phyloP scores from a whole-genome alignment of 2,113 vertebrate genomes.

The Cavia aperea region DNA sequence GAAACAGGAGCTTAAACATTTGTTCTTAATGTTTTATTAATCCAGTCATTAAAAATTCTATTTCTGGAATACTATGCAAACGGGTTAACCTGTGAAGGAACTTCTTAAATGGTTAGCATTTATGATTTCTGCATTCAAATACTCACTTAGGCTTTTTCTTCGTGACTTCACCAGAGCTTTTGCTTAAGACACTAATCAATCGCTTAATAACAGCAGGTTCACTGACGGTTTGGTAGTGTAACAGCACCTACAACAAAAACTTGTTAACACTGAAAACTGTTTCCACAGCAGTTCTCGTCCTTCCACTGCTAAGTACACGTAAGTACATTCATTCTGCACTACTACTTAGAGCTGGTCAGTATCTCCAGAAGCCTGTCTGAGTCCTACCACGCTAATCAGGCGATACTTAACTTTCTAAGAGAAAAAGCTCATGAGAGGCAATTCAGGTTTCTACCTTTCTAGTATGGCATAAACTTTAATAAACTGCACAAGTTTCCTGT shows the following conservation, averaged over 20 bases:
- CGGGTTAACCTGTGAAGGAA: background rate
- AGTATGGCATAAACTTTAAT: background rate
- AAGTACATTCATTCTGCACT: background rate
- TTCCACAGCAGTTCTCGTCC: background rate
- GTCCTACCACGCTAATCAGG: background rate
- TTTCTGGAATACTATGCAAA: constrained; percentile 23
- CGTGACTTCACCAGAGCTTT: constrained; percentile 93
- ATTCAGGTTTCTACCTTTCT: background rate
- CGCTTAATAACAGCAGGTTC: constrained; percentile 92
- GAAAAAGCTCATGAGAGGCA: background rate
- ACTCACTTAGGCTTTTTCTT: constrained; percentile 99
- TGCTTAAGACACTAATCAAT: constrained; percentile 90
- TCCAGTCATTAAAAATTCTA: background rate
- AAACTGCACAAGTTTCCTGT: background rate
- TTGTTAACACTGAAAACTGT: background rate
- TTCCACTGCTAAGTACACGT: background rate
- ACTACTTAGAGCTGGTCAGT: background rate
- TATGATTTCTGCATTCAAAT: constrained; percentile 30
- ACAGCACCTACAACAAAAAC: constrained; percentile 82
- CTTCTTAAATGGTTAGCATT: background rate
- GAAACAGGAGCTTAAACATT: background rate
- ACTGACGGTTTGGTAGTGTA: constrained; percentile 96
- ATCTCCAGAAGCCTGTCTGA: background rate
- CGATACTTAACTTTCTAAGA: background rate
- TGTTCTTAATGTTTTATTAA: background rate